Percentiles rank a stretch among this genome's conserved stretches.
These are phyloP conservation scores for Ailuropoda melanoleuca DNA, from an alignment of 2,113 vertebrate species.

Conservation along the genomic window DNA sequence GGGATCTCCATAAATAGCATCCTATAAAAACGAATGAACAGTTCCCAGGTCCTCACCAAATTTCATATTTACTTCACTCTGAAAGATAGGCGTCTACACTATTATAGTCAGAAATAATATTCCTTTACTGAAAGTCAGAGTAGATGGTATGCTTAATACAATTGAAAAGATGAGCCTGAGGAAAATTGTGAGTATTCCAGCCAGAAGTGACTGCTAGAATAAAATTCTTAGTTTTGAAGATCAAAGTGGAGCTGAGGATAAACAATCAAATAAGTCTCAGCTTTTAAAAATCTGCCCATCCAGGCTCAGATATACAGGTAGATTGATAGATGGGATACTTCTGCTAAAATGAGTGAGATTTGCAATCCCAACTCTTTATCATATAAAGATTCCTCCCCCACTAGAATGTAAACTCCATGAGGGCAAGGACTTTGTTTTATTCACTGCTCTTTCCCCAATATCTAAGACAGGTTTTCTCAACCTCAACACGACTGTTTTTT, in stretches of 20 bases:
- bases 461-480: constrained; percentile 9
- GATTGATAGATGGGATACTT: not conserved
- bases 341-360: not conserved
- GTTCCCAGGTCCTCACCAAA: constrained; percentile 12
- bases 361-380: not conserved
- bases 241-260: not conserved
- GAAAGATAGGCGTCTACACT: not conserved
- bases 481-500: not conserved
- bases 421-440: not conserved
- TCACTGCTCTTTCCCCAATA: not conserved
- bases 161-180: not conserved
- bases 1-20: not conserved
- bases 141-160: not conserved
- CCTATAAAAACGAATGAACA: constrained; percentile 52
- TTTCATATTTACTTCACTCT: constrained; percentile 44
- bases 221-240: constrained; percentile 26
- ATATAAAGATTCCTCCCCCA: not conserved
- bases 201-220: not conserved
- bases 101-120: not conserved
- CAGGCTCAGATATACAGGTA: not conserved
- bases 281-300: not conserved
- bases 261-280: not conserved
- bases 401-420: not conserved
- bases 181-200: not conserved
- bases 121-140: constrained; percentile 1